These are phyloP conservation scores for Xiphophorus maculatus DNA, from an alignment of 2,113 vertebrate species.

Conservation along the genomic window DNA sequence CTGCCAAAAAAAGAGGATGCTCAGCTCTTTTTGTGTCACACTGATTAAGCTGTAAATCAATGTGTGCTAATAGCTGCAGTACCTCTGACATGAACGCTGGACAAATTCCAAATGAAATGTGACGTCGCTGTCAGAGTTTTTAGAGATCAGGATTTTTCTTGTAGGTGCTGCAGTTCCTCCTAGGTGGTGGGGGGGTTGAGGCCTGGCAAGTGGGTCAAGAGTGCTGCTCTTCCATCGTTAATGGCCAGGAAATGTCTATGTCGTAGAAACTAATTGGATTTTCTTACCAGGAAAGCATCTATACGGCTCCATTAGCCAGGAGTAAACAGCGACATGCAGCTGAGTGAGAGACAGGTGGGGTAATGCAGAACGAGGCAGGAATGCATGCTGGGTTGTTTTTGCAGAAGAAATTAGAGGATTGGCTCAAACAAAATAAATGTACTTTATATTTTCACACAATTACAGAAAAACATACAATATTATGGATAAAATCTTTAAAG, in stretches of 20 bases:
- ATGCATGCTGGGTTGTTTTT: constrained; percentile 13
- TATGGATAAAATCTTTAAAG: neutral
- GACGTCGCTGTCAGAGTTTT: constrained; percentile 34
- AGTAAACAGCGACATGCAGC: constrained; percentile 62
- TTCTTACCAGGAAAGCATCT: constrained; percentile 71
- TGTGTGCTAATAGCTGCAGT: constrained; percentile 30
- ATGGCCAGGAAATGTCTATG: constrained; percentile 75
- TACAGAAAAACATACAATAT: neutral
- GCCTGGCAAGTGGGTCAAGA: constrained; percentile 47
- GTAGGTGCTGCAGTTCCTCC: constrained; percentile 24
- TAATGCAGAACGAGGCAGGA: neutral
- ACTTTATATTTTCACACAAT: neutral
- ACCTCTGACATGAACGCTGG: constrained; percentile 34
- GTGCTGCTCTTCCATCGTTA: constrained; percentile 50
- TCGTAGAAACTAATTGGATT: constrained; percentile 72
- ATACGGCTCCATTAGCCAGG: constrained; percentile 69
- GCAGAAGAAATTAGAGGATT: constrained; percentile 14
- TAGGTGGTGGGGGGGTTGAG: constrained; percentile 4
- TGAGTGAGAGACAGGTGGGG: constrained; percentile 42
- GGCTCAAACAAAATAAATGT: neutral
- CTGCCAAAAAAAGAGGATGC: constrained; percentile 14
- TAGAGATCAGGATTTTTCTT: constrained; percentile 2
- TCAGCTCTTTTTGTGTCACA: constrained; percentile 33
- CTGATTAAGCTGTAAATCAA: constrained; percentile 48
- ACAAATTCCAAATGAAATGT: constrained; percentile 56